Percentiles rank a stretch among this genome's conserved stretches.
phyloP scores from a whole-genome alignment of 2,888 invertebrate species.

The Pandemis cinnamomeana region DNA sequence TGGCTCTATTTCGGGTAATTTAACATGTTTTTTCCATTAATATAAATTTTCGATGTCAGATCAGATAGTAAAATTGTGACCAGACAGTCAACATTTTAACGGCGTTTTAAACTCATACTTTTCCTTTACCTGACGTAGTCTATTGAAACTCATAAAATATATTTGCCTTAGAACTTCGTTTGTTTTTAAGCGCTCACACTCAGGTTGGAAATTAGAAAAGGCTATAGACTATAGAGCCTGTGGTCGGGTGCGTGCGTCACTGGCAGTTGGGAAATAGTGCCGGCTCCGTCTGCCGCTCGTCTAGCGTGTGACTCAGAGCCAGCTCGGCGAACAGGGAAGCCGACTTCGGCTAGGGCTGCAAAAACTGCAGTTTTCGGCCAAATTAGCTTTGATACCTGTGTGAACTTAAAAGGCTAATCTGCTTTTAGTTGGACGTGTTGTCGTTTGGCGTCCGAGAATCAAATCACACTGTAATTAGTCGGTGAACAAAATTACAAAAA shows the following conservation, averaged over 20 bases:
- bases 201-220: conserved; percentile 28
- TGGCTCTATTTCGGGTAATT: conserved; percentile 24
- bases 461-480: too few species aligned
- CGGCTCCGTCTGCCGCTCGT: conserved; percentile 66
- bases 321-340: conserved; percentile 58
- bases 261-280: conserved; percentile 61
- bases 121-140: neutral
- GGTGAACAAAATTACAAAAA: too few species aligned
- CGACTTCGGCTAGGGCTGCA: conserved; percentile 47
- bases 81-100: neutral
- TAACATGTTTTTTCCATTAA: conserved; percentile 29
- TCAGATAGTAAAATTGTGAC: conserved; percentile 1
- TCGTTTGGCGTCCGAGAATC: too few species aligned
- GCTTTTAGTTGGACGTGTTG: neutral
- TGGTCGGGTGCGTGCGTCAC: conserved; percentile 50
- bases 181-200: neutral
- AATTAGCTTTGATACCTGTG: too few species aligned
- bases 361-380: neutral
- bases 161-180: neutral
- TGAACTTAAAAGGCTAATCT: too few species aligned
- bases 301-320: conserved; percentile 60
- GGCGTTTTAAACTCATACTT: neutral
- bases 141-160: neutral
- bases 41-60: conserved; percentile 14
- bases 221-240: conserved; percentile 36